Base-by-base conservation (phyloP, 1,140 invertebrate species). In the Pararge aegeria region DNA sequence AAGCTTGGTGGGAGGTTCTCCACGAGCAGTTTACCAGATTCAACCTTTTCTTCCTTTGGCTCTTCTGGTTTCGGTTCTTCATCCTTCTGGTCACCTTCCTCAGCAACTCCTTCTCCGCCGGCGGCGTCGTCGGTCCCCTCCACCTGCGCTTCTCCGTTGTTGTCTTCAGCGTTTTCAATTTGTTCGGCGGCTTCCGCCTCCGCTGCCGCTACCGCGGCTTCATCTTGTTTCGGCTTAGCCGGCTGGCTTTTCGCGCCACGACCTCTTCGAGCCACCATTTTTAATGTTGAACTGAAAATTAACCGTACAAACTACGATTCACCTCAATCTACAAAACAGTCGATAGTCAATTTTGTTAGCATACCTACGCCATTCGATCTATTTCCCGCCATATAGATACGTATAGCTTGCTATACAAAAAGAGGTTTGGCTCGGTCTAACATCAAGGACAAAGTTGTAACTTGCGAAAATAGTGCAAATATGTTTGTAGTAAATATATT, bases 21-120 rank as follows among this genome's bases (percentile, higher is more conserved):
- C 12, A 90, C 79, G 3, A 90, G 81, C 44, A 90, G 68, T 85
- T 90, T 90, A 79, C 85, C 86, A 73, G 86, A 77, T 73, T 87
- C 84, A 12, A 87, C 77, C 61, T 88, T 87, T 15, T 87, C 80
- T 61, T 84, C 81, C 59, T 85, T 81, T 44, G 73, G 73, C 16
- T 86, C 81, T 54, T 86, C 84, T 60, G 55, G 51, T 64, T 64
- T 73, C 6, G 51, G 51, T 40, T 77, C 66, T 12, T 70, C 73
- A 48, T 70, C 75, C 16, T 70, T 61, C 51, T 67, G 61, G 12
- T 69, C 68, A 15, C 40, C 66, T 5, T 71, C 70, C 24, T 61
- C 58, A 9, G 54, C 40, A 0, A 54, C 51, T 42, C 66, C 65
- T 20, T 70, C 66, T 1, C n/a, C 63, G 2, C 53, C 54, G 6